phyloP scores from a whole-genome alignment of 2,797 vertebrate species.

The Sebastes paucispinis region DNA sequence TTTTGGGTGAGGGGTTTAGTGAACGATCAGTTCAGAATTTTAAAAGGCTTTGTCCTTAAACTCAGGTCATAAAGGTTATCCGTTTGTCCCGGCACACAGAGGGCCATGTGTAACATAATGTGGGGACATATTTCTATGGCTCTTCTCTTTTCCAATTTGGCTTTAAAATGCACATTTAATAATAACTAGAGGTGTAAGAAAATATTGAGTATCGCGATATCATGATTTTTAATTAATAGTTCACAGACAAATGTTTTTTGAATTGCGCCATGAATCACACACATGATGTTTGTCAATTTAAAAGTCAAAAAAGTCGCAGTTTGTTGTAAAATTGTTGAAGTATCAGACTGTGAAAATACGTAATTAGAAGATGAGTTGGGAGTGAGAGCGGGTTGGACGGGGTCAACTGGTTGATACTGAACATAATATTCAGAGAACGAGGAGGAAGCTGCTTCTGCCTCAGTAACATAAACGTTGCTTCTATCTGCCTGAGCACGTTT shows the following conservation, averaged over 20 bases:
- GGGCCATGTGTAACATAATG: background rate
- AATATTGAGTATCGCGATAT: no score
- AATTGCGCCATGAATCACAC: no score
- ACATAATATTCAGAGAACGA: background rate
- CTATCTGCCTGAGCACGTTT: background rate
- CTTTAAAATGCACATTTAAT: background rate
- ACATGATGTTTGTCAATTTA: no score
- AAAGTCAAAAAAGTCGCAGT: no score
- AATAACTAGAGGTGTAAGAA: background rate
- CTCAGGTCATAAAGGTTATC: background rate
- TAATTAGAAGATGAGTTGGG: no score
- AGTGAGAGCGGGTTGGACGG: background rate
- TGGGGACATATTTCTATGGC: background rate
- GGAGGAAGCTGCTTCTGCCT: background rate
- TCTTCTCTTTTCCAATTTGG: background rate
- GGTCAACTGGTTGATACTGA: background rate
- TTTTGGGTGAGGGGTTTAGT: background rate
- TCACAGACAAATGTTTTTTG: no score
- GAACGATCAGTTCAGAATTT: background rate
- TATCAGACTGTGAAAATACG: no score
- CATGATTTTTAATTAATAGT: no score
- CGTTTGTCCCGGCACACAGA: background rate
- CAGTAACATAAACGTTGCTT: background rate
- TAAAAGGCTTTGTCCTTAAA: background rate
- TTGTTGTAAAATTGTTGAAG: no score